A percentile compares a stretch with the other conserved stretches of the same genome.
Evolutionary conservation across 2,113 vertebrate genomes (phyloP).

Genomic region (Peromyscus maniculatus): DNA sequence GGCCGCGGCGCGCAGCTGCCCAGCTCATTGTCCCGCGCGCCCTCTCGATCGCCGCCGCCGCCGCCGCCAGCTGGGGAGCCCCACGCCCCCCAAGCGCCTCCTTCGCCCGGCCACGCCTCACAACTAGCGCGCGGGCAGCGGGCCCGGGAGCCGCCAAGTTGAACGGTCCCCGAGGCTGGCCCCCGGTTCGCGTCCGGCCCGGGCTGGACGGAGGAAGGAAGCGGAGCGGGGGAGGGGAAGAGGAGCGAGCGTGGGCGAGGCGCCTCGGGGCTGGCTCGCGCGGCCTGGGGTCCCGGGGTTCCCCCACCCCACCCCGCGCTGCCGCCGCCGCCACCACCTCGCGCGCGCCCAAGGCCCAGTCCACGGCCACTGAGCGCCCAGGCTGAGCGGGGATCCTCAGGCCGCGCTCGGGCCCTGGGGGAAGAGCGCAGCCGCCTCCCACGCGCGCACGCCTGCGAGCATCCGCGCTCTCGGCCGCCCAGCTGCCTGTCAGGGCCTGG

Average conservation of each 20-base stretch:
- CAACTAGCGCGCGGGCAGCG: neutral
- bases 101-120: conserved; percentile 54
- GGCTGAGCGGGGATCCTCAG: neutral
- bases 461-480: neutral
- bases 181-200: conserved; percentile 7
- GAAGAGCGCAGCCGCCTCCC: neutral
- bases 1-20: conserved; percentile 29
- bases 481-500: neutral
- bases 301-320: neutral
- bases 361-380: neutral
- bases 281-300: neutral
- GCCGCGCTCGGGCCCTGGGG: neutral
- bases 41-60: neutral
- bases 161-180: neutral
- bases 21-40: conserved; percentile 53
- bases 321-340: neutral
- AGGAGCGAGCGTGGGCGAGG: neutral
- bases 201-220: neutral
- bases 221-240: neutral
- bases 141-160: neutral
- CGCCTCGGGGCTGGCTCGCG: neutral
- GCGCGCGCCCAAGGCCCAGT: neutral
- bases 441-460: conserved; percentile 11
- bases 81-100: conserved; percentile 67
- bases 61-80: conserved; percentile 17